phyloP scores from a whole-genome alignment of 2,888 invertebrate species.

The Eupithecia exiguata region DNA sequence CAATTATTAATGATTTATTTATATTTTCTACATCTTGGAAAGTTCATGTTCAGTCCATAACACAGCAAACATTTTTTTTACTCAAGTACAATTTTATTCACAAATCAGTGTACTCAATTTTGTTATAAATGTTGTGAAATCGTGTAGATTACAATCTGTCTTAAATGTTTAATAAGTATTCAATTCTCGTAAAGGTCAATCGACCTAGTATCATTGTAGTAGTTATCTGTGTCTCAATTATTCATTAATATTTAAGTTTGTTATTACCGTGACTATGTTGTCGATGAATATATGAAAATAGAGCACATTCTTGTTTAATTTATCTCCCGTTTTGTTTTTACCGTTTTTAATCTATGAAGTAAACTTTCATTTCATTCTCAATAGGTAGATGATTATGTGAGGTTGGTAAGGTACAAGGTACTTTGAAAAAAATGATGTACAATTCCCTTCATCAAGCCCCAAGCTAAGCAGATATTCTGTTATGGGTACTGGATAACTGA shows the following conservation, averaged over 20 bases:
- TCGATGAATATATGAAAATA: constrained; percentile 84
- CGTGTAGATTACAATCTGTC: constrained; percentile 60
- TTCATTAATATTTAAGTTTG: constrained; percentile 79
- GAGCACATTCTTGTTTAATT: constrained; percentile 76
- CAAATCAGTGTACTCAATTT: constrained; percentile 49
- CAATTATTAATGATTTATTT: too few relatives aligned
- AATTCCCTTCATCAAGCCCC: too few relatives aligned
- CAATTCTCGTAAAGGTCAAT: background rate
- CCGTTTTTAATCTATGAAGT: background rate
- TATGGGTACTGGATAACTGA: too few relatives aligned
- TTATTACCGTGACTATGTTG: constrained; percentile 83
- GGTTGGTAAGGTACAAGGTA: background rate
- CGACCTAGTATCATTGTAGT: constrained; percentile 55
- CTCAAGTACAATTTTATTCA: constrained; percentile 55
- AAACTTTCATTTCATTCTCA: background rate
- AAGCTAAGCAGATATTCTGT: too few relatives aligned
- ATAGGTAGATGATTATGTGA: background rate
- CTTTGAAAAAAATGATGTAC: too few relatives aligned
- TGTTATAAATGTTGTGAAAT: constrained; percentile 51
- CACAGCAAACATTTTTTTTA: constrained; percentile 46
- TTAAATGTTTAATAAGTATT: constrained; percentile 44
- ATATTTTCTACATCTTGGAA: background rate
- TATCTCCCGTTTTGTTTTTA: constrained; percentile 34
- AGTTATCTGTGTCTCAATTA: constrained; percentile 68
- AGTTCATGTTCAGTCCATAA: background rate